A percentile compares a stretch with the other conserved stretches of the same genome.
Evolutionary conservation across 2,113 vertebrate species (phyloP).

Genomic region (Petrocephalus zakoni): DNA sequence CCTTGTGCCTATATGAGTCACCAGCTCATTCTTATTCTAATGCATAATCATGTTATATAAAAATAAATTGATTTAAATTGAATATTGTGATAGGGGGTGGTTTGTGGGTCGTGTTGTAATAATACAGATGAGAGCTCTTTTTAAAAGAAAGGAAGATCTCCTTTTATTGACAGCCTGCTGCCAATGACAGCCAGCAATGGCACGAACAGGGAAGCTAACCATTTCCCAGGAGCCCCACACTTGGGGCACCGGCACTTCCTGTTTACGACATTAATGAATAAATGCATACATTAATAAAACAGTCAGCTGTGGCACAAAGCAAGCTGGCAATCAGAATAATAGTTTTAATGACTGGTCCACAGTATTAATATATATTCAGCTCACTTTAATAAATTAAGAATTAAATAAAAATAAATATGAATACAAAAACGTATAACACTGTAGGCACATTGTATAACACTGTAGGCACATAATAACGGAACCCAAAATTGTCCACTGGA

Average conservation of each 20-base stretch:
- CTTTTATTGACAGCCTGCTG: background rate
- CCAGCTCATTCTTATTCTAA: background rate
- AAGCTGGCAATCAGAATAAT: too few relatives aligned
- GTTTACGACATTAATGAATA: too few relatives aligned
- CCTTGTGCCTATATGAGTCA: background rate
- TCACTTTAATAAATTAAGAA: background rate
- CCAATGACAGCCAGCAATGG: background rate
- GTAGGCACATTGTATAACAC: too few relatives aligned
- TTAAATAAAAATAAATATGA: constrained; percentile 7
- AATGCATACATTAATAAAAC: too few relatives aligned
- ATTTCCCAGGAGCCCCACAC: too few relatives aligned
- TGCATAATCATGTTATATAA: background rate
- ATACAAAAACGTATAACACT: background rate
- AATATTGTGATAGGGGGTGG: background rate
- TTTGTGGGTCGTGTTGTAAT: background rate
- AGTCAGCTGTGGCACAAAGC: too few relatives aligned
- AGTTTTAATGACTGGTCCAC: background rate
- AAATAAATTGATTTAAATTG: background rate
- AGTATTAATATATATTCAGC: background rate
- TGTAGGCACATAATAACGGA: background rate
- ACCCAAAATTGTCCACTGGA: background rate
- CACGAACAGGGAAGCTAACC: too few relatives aligned
- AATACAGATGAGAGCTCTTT: background rate
- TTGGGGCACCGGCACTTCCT: too few relatives aligned
- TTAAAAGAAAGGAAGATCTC: background rate